Evolutionary conservation across 2,113 vertebrate species (phyloP).

Genomic region (Sigmodon hispidus): DNA sequence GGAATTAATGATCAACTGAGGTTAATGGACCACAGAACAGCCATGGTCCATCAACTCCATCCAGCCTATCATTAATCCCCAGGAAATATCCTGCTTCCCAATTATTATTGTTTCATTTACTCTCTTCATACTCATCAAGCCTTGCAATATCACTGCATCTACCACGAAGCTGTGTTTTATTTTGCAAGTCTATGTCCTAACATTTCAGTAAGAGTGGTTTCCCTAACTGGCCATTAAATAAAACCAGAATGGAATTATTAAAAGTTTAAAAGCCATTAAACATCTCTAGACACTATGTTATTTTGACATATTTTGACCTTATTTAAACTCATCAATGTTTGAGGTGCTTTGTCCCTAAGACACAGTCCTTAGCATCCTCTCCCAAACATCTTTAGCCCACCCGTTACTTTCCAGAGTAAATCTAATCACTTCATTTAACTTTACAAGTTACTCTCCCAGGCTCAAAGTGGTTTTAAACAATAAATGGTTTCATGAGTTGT

Average conservation of each 20-base stretch:
- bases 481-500: conserved; percentile 72
- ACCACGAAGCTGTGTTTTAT: conserved; percentile 79
- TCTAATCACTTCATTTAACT: conserved; percentile 83
- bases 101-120: conserved; percentile 85
- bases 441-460: conserved; percentile 78
- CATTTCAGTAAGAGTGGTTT: conserved; percentile 79
- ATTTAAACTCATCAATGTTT: conserved; percentile 66
- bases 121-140: conserved; percentile 79
- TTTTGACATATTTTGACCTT: conserved; percentile 79
- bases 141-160: conserved; percentile 75
- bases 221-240: conserved; percentile 81
- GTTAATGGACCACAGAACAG: conserved; percentile 83
- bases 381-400: background rate
- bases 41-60: conserved; percentile 82
- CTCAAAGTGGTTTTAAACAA: conserved; percentile 81
- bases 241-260: conserved; percentile 84
- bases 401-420: conserved; percentile 80
- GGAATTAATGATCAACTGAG: conserved; percentile 81
- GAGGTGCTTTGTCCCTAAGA: conserved; percentile 78
- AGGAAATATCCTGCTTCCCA: conserved; percentile 78
- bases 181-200: conserved; percentile 82
- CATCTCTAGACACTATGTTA: conserved; percentile 82
- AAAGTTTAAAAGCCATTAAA: conserved; percentile 83
- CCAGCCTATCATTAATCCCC: conserved; percentile 82
- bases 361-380: background rate